phyloP scores from a whole-genome alignment of 2,797 vertebrate species.

The Odontamblyopus lacepedii region DNA sequence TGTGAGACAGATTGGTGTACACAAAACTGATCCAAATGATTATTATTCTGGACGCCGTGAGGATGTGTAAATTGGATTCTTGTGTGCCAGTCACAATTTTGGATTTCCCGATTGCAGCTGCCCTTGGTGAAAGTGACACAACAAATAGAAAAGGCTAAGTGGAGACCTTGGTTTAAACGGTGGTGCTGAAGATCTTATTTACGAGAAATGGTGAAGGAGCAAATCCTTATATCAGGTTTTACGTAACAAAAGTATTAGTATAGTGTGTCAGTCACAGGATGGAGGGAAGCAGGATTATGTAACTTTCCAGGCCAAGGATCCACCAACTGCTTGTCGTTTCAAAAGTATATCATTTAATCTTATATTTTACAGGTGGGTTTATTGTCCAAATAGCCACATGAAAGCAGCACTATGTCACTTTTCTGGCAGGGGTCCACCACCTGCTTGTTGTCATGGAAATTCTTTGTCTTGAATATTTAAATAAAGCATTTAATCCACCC shows the following conservation, averaged over 20 bases:
- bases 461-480: not conserved
- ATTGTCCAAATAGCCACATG: not conserved
- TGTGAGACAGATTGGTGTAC: constrained; percentile 39
- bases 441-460: not conserved
- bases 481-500: not conserved
- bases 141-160: constrained; percentile 18
- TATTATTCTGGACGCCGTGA: constrained; percentile 47
- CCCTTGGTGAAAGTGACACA: constrained; percentile 26
- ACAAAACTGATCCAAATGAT: constrained; percentile 50
- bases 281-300: not conserved
- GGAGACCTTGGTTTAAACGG: not conserved
- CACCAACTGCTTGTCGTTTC: not conserved
- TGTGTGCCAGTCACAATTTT: constrained; percentile 30
- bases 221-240: too few species aligned
- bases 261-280: too few species aligned
- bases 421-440: not conserved
- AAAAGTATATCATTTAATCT: too few species aligned
- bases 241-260: too few species aligned
- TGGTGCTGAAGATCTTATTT: not conserved
- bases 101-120: constrained; percentile 23
- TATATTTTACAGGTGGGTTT: too few species aligned
- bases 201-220: not conserved
- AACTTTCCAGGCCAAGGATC: not conserved
- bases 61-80: constrained; percentile 44
- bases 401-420: not conserved